Conservation (phyloP, 1,140 invertebrate genomes). For the Wasmannia auropunctata region DNA sequence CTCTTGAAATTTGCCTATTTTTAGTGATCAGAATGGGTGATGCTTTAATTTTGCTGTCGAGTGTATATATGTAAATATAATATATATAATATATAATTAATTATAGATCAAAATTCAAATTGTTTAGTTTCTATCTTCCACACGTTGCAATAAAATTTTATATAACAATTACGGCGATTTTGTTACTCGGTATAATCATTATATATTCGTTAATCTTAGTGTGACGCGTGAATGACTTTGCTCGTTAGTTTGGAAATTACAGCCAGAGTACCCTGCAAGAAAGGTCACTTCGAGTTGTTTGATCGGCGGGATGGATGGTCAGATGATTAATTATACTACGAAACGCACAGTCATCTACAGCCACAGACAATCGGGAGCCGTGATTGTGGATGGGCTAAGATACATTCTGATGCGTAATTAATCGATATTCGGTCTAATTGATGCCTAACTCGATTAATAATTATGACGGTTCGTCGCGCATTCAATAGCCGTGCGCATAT, state of each 20-base stretch:
- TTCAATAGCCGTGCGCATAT: conserved; percentile 55
- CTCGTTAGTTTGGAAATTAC: conserved; percentile 24
- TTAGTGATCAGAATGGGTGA: too few species aligned
- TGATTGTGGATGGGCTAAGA: conserved; percentile 51
- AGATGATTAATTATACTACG: conserved; percentile 73
- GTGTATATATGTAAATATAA: too few species aligned
- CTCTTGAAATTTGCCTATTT: too few species aligned
- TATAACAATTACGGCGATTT: not conserved
- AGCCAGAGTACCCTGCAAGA: conserved; percentile 7
- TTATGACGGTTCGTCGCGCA: conserved; percentile 71
- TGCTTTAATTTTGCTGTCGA: too few species aligned
- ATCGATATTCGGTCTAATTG: conserved; percentile 80
- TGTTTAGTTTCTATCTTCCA: not conserved
- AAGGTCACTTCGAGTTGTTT: conserved; percentile 26
- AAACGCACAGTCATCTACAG: conserved; percentile 72
- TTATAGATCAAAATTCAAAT: not conserved
- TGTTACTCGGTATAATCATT: not conserved
- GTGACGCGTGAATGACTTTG: conserved; percentile 13
- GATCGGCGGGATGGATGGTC: conserved; percentile 16
- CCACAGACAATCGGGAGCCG: conserved; percentile 70
- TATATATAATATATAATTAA: not conserved
- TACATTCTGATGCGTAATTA: conserved; percentile 77
- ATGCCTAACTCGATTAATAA: conserved; percentile 81
- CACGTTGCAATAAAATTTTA: not conserved
- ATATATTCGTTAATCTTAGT: conserved; percentile 11